Conservation (phyloP, 2,888 invertebrate genomes). For the Linyphia triangularis region DNA sequence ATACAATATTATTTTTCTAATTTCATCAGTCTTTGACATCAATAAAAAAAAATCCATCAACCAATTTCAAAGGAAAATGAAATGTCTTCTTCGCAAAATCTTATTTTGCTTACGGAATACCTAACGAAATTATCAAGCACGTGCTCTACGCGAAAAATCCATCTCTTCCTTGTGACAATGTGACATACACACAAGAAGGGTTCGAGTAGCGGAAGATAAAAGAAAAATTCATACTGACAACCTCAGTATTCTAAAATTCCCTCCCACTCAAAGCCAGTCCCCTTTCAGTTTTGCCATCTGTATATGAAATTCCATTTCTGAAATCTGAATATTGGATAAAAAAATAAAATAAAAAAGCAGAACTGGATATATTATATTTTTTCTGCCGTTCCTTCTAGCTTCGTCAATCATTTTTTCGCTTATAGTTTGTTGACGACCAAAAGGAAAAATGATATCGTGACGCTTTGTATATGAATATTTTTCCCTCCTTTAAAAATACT, state of each 20-base stretch:
- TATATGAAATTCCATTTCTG: conserved; percentile 63
- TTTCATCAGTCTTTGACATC: background rate
- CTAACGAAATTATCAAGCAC: background rate
- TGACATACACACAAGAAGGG: background rate
- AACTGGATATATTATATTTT: background rate
- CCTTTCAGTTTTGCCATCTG: conserved; percentile 56
- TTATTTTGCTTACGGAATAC: background rate
- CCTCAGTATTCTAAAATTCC: background rate
- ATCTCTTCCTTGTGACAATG: background rate
- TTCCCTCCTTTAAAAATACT: background rate
- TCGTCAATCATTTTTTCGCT: conserved; percentile 20
- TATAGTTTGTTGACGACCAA: conserved; percentile 15
- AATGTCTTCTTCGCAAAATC: background rate
- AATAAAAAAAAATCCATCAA: background rate
- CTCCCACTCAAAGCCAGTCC: background rate
- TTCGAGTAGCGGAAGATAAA: background rate
- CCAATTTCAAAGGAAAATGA: background rate
- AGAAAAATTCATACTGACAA: background rate
- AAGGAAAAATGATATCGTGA: conserved; percentile 13
- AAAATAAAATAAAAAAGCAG: background rate
- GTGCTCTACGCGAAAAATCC: background rate
- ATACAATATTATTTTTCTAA: background rate
- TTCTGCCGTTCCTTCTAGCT: background rate
- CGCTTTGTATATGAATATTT: conserved; percentile 18
- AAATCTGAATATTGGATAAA: conserved; percentile 50